Evolutionary conservation across 1,140 invertebrate species (phyloP), one percentile per base, ranked within the genome.

Genomic region (Ceratina calcarata): DNA sequence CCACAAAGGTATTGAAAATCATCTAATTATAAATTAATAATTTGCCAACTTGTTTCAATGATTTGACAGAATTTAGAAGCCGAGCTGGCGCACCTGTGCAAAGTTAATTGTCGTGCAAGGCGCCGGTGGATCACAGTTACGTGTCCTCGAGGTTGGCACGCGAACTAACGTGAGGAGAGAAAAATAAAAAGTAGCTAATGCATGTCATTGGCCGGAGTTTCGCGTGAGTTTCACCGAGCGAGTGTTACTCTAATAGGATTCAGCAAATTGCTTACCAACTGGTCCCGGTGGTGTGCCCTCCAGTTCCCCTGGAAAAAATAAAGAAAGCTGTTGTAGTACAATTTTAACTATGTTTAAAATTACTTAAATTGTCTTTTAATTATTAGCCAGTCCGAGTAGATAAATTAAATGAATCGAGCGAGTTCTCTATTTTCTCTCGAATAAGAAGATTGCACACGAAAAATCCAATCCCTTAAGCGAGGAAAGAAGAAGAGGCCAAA

Each of bases 191-290:
- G 27, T 0, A n/a, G 3, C 3, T 4, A 64, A 65, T 27, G 77
- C 71, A 15, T 45, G 78, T 65, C 70, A 20, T 74, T 65, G 61
- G 62, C 61, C 53, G n/a, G 70, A 60, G 57, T 76, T 80, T 72
- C 74, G 62, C 62, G 64, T 24, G 67, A 85, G 68, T 81, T 84
- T 85, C 67, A 57, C 49, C 53, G 37, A n/a, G 32, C 57, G 76
- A 55, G 82, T 67, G 53, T 69, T 51, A 13, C 64, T 57, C 16
- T 80, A 78, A 53, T 68, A 84, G 82, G 72, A 85, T 80, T 76
- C 72, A 68, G 73, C 55, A 77, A 85, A 85, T 85, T 76, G 81
- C 83, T 85, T 84, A 85, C 82, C 67, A 58, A 71, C 78, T 61
- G 62, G 71, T 77, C 62, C 73, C 62, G 16, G 6, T 51, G 72